Evolutionary conservation across 2,797 vertebrate genomes (phyloP), one percentile per base, ranked within the genome.

Genomic region (Tympanoctomys barrerae): DNA sequence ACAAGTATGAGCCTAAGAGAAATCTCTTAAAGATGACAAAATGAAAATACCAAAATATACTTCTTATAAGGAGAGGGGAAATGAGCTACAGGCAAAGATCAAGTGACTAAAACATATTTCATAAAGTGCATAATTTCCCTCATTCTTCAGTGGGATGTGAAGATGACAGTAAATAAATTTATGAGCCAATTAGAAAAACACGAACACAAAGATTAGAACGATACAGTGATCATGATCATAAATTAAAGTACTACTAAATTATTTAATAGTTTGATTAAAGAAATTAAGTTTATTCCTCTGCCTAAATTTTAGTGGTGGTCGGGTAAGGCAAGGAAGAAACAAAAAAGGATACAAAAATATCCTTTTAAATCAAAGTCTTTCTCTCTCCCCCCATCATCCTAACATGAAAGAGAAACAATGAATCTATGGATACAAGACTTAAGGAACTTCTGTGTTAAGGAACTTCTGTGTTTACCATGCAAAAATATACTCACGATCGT

Each of bases 401-500:
- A 39, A 39, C 12, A 62, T n/a, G 9, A 87, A 95, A 89, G 70
- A 36, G 61, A 96, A 94, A 92, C 26, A 54, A 86, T 33, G 36
- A 93, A 16, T 66, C 28, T 64, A 36, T 36, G 62, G 39, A 7
- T 92, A 14, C 10, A 46, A 88, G 0, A 88, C 42, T 70, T 68
- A 93, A 28, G 49, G 79, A 93, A 52, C 21, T 24, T 86, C 77
- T 82, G 22, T 89, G 57, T 84, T 91, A 93, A 28, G 49, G 79
- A 93, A 52, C 21, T 24, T 86, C 77, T 82, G 22, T 89, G 57
- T 84, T 91, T 88, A 85, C 12, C 70, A 97, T 36, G 33, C 36
- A 71, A 91, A 95, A 97, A 96, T 52, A 92, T 95, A 98, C 99
- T 98, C 99, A 99, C 99, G 99, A 99, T 99, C 99, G 98, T 97